phyloP scores from a whole-genome alignment of 2,888 invertebrate species.

The Chaetogeoica ovagalla region DNA sequence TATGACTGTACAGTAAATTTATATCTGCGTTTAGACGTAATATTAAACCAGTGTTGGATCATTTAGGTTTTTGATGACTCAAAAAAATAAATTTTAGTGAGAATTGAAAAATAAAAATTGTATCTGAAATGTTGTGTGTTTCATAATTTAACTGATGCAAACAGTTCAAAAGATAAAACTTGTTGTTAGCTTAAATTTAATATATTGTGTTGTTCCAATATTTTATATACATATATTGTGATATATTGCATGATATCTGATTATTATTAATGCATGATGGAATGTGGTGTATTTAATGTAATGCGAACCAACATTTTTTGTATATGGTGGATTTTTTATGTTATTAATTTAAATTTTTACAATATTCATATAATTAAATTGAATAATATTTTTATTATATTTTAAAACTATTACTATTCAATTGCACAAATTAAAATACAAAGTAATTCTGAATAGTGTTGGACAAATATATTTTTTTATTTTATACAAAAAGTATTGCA shows the following conservation, averaged over 20 bases:
- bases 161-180: neutral
- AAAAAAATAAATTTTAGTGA: conserved; percentile 10
- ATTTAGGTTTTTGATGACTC: neutral
- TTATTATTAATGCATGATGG: conserved; percentile 19
- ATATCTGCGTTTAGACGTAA: conserved; percentile 16
- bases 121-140: neutral
- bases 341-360: conserved; percentile 7
- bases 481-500: too few relatives aligned
- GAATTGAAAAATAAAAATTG: neutral
- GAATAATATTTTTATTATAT: neutral
- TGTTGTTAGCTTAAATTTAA: neutral
- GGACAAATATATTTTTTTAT: too few relatives aligned
- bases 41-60: neutral
- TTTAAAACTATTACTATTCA: neutral
- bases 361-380: neutral
- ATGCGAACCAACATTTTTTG: neutral
- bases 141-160: neutral
- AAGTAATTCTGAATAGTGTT: too few relatives aligned
- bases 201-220: too few relatives aligned
- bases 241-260: conserved; percentile 19
- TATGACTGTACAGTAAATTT: neutral
- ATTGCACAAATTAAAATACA: neutral
- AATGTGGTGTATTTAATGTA: neutral
- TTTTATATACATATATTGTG: neutral
- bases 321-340: neutral